Conservation (phyloP, 2,797 vertebrate species). For the Lagodon rhomboides region DNA sequence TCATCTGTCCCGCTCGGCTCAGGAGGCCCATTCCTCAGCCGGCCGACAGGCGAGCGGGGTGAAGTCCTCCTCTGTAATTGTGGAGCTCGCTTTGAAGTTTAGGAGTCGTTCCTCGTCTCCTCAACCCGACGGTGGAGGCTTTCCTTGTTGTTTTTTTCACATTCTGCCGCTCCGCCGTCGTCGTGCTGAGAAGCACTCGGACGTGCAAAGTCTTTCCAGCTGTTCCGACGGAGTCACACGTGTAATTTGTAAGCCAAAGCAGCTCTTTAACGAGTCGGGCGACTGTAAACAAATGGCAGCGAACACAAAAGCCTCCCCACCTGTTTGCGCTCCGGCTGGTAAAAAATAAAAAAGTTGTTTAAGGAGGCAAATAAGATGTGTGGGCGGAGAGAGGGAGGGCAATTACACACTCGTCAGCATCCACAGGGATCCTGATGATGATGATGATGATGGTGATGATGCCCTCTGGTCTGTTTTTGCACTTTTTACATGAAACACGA, state of each 20-base stretch:
- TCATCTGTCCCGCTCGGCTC: slow-evolving; percentile 29
- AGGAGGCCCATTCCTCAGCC: slow-evolving; percentile 46
- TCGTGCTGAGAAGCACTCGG: neutral
- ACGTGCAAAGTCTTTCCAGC: slow-evolving; percentile 55
- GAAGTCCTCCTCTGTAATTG: slow-evolving; percentile 34
- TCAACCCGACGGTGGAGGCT: neutral
- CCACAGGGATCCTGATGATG: slow-evolving; percentile 82
- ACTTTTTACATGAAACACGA: slow-evolving; percentile 86
- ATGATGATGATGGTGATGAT: slow-evolving; percentile 81
- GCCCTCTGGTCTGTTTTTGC: slow-evolving; percentile 87
- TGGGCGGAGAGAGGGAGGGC: slow-evolving; percentile 88
- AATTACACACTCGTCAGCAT: slow-evolving; percentile 94
- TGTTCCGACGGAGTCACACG: slow-evolving; percentile 34
- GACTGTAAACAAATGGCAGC: slow-evolving; percentile 41
- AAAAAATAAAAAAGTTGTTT: slow-evolving; percentile 75
- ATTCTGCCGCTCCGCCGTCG: neutral
- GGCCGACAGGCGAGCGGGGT: slow-evolving; percentile 15
- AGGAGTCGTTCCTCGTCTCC: neutral
- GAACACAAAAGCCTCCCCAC: slow-evolving; percentile 72
- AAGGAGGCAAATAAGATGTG: slow-evolving; percentile 87
- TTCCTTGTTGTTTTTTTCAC: neutral
- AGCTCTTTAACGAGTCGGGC: slow-evolving; percentile 25
- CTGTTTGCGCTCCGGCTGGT: slow-evolving; percentile 88
- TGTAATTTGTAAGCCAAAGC: slow-evolving; percentile 33
- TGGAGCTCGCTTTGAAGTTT: slow-evolving; percentile 54